phyloP scores from a whole-genome alignment of 2,797 vertebrate genomes.

The Phalloptychus januarius region DNA sequence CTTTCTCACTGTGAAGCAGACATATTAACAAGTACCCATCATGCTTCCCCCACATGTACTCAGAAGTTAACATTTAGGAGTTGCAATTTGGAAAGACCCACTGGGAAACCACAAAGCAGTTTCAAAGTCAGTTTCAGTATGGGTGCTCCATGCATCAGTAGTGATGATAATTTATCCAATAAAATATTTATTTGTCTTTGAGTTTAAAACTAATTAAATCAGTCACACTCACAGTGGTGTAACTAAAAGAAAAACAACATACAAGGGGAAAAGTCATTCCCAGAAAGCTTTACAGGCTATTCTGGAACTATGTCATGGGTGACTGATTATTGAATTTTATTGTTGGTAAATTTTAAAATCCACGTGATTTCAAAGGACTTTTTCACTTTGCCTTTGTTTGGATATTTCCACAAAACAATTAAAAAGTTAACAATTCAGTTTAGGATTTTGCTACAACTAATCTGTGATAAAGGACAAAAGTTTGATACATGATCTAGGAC shows the following conservation, averaged over 20 bases:
- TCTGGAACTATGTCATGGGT: background rate
- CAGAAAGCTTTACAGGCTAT: background rate
- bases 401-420: background rate
- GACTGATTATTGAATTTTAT: background rate
- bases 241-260: background rate
- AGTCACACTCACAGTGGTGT: background rate
- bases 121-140: background rate
- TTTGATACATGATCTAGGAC: conserved; percentile 48
- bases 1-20: background rate
- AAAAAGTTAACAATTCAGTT: background rate
- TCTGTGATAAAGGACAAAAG: conserved; percentile 14
- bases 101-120: background rate
- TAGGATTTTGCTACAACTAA: background rate
- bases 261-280: background rate
- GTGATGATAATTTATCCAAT: background rate
- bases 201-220: background rate
- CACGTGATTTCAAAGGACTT: background rate
- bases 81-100: background rate
- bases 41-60: background rate
- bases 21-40: background rate
- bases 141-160: background rate
- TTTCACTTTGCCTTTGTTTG: background rate
- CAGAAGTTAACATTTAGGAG: background rate
- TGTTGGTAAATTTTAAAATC: background rate
- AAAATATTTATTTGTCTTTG: background rate